Percentiles rank a stretch among this genome's conserved stretches.
phyloP scores from a whole-genome alignment of 2,113 vertebrate genomes.

The Coturnix japonica region DNA sequence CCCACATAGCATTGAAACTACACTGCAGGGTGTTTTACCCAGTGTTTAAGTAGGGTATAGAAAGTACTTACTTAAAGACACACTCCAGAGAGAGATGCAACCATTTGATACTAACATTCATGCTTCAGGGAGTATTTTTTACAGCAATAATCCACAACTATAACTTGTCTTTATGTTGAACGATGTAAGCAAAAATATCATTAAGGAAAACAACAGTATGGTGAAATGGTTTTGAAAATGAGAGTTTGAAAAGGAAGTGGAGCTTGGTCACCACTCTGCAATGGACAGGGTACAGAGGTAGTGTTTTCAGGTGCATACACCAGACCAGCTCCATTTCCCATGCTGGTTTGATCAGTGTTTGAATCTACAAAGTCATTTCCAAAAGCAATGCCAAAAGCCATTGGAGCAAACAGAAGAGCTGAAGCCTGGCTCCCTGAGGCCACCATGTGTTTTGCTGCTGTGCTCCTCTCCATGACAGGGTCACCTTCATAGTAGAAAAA shows the following conservation, averaged over 20 bases:
- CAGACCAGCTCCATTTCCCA: background rate
- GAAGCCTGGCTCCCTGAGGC: background rate
- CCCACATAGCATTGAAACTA: background rate
- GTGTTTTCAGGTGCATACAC: background rate
- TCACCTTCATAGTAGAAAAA: background rate
- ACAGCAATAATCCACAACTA: background rate
- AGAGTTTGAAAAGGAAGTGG: background rate
- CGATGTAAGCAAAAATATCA: background rate
- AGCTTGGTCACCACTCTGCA: background rate
- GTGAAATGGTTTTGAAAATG: background rate
- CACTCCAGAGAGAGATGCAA: background rate
- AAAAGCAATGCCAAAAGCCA: background rate
- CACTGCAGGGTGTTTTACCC: background rate
- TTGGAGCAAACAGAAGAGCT: background rate
- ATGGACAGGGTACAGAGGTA: background rate
- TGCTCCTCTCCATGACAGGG: background rate
- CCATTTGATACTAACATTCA: background rate
- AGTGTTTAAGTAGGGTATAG: background rate
- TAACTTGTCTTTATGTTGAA: background rate
- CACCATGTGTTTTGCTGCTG: fast-evolving
- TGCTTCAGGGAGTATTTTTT: background rate
- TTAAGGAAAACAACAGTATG: background rate
- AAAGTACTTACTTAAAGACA: background rate
- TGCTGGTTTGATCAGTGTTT: background rate
- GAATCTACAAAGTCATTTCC: background rate